These are phyloP conservation scores for Plutella xylostella DNA, from an alignment of 2,888 invertebrate species.

Conservation along the genomic window DNA sequence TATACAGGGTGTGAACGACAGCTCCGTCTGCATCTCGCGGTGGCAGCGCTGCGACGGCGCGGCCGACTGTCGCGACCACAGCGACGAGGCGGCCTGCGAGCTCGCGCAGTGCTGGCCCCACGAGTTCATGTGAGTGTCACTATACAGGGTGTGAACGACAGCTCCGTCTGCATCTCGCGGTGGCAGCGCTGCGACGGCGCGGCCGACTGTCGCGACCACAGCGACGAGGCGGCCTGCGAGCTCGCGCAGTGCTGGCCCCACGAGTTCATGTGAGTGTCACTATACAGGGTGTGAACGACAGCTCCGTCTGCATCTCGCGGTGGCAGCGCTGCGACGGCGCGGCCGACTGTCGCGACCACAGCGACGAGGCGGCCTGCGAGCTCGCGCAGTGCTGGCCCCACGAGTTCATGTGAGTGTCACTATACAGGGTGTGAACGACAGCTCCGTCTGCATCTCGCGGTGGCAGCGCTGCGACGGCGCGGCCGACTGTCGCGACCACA, in stretches of 20 bases:
- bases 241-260: slow-evolving; percentile 25
- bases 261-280: too few relatives aligned
- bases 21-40: slow-evolving; percentile 72
- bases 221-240: slow-evolving; percentile 74
- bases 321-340: slow-evolving; percentile 78
- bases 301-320: slow-evolving; percentile 71
- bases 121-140: slow-evolving; percentile 32
- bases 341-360: slow-evolving; percentile 79
- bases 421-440: slow-evolving; percentile 4
- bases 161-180: slow-evolving; percentile 72
- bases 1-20: slow-evolving; percentile 75
- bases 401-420: slow-evolving; percentile 26
- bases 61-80: slow-evolving; percentile 79
- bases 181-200: slow-evolving; percentile 78
- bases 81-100: slow-evolving; percentile 74
- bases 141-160: slow-evolving; percentile 75
- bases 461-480: slow-evolving; percentile 78
- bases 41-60: slow-evolving; percentile 78
- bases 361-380: slow-evolving; percentile 74
- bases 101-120: slow-evolving; percentile 39
- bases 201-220: slow-evolving; percentile 79
- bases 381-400: slow-evolving; percentile 25
- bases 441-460: slow-evolving; percentile 72
- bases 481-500: slow-evolving; percentile 79
- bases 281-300: slow-evolving; percentile 28